These are phyloP conservation scores for Steatocranus sp. DNA, from an alignment of 2,797 vertebrate genomes.

Conservation along the genomic window DNA sequence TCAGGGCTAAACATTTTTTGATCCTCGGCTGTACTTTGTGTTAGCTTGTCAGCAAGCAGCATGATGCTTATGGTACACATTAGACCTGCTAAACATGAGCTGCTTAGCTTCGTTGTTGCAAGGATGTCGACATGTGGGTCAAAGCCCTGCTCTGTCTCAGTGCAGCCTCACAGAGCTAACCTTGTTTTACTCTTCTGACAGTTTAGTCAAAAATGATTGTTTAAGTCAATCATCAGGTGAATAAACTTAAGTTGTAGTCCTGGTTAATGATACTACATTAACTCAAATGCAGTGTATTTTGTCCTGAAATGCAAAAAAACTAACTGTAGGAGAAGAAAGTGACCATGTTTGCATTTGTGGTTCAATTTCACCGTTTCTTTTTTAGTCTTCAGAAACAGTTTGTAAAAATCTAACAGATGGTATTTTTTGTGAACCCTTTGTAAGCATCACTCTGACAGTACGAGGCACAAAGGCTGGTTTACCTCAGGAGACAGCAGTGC, in stretches of 20 bases:
- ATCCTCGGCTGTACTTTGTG: neutral
- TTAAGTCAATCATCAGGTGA: neutral
- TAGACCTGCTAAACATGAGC: neutral
- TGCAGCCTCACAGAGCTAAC: neutral
- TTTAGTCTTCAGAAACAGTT: neutral
- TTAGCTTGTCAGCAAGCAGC: neutral
- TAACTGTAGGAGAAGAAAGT: neutral
- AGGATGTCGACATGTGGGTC: neutral
- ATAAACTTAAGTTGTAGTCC: neutral
- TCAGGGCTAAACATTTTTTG: neutral
- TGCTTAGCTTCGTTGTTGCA: neutral
- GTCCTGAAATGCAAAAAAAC: neutral
- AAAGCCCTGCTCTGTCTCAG: neutral
- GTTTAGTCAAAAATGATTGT: neutral
- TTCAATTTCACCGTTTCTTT: neutral
- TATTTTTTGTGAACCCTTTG: neutral
- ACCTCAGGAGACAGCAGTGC: neutral
- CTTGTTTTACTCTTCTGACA: neutral
- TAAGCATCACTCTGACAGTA: neutral
- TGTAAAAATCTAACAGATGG: neutral
- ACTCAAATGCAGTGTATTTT: neutral
- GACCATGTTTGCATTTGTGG: neutral
- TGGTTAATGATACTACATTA: neutral
- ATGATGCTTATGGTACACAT: neutral
- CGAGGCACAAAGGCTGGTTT: neutral